Base-by-base conservation (phyloP, 2,797 vertebrate species). In the Muscicapa comitata region DNA sequence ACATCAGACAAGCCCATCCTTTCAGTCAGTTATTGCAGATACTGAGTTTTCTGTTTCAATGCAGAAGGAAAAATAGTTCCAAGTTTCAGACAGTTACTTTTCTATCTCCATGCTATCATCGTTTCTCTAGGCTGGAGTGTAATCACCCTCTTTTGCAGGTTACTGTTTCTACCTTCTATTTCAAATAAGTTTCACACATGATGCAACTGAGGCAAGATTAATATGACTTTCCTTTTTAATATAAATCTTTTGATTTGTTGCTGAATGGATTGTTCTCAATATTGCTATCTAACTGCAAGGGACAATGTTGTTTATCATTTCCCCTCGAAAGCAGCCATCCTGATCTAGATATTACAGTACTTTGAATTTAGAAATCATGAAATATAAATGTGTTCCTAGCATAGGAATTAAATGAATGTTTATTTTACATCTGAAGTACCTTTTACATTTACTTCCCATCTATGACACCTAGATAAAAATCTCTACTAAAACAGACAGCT, bases 231-330 rank as follows among this genome's bases (percentile, higher is more conserved):
- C 47, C 43, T 76, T 86, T 88, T 96, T 94, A 95, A 94, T 89
- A 96, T 85, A 96, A 97, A 95, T 94, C 90, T 97, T 96, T 88
- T 89, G 88, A 95, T 97, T 96, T 97, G 95, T 86, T 96, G 93
- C 95, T 86, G 93, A 97, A 96, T 78, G 83, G 86, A 75, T 86
- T 96, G 82, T 81, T 95, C 93, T 96, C 93, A 72, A 47, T 84
- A 94, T 50, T 91, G 86, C 95, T 95, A 79, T 92, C 92, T 96
- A 95, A 97, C 86, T 95, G 93, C 65, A 91, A 96, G 76, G 88
- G 74, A 97, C 88, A 91, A 84, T 80, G 68, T 45, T 96, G 82
- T 97, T 97, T 96, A 96, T 97, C 95, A 96, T 93, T 80, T 57
- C 17, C 23, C 45, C 75, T 72, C 54, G 7, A 95, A 97, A 96